These are phyloP conservation scores for Megaleporinus macrocephalus DNA, from an alignment of 2,113 vertebrate genomes.

Conservation along the genomic window DNA sequence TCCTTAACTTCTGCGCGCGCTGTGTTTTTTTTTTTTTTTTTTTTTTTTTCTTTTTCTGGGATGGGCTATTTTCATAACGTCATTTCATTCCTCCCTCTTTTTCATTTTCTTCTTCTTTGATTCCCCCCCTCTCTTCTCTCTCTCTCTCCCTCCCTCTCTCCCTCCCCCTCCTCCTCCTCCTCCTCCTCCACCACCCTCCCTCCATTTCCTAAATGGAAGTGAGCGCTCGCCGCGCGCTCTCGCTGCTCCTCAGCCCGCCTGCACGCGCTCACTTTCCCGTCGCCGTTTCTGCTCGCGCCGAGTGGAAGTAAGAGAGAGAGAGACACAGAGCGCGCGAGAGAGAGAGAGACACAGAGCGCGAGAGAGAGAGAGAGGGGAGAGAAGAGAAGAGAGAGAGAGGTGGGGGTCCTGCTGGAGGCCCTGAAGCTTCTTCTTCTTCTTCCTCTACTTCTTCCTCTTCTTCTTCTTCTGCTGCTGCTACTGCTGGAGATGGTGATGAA, in stretches of 20 bases:
- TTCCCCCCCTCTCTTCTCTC: constrained; percentile 65
- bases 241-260: neutral
- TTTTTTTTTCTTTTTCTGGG: constrained; percentile 68
- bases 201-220: constrained; percentile 65
- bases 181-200: constrained; percentile 30
- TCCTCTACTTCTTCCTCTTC: neutral
- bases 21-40: constrained; percentile 60
- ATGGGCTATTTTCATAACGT: constrained; percentile 82
- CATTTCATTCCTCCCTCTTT: constrained; percentile 76
- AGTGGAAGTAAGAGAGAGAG: constrained; percentile 30
- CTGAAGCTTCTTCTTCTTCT: constrained; percentile 1
- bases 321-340: neutral
- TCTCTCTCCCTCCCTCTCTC: too few relatives aligned
- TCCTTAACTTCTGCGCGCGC: constrained; percentile 76
- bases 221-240: constrained; percentile 5
- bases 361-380: neutral
- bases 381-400: too few relatives aligned
- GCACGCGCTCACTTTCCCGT: constrained; percentile 3
- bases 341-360: neutral
- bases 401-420: neutral
- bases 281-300: constrained; percentile 1
- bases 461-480: neutral
- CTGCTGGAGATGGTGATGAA: constrained; percentile 13
- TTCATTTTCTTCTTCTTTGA: constrained; percentile 70
- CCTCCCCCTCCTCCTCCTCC: constrained; percentile 52